Base-by-base conservation (phyloP, 2,888 invertebrate species). In the Drosophila anomalipes region DNA sequence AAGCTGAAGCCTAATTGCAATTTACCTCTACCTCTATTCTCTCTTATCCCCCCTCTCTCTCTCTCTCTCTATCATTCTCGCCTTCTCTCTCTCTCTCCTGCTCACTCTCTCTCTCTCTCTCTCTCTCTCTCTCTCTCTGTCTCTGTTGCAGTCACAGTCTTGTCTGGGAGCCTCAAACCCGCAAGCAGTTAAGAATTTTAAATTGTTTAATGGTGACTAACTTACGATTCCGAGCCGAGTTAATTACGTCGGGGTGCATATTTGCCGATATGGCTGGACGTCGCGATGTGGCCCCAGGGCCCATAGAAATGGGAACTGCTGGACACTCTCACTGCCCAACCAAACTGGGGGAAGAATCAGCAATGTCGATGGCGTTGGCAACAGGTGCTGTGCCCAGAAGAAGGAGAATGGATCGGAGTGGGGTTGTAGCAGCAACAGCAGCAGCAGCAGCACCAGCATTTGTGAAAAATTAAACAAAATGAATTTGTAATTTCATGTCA, bases 401-500 rank as follows among this genome's bases (percentile, higher is more conserved):
- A 19, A 39, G 57, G n/a, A 28, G 22, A 19, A 10, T 4, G 19
- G 47, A 30, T 10, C 12, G 70, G 35, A 49, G 22, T 47, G 47
- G 26, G 47, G 16, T 26, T 47, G 47, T 26, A 26, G 9, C 26
- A 47, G 47, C 22, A n/a, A 5, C n/a, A 10, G 10, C n/a, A 49
- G 54, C 12, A 56, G 54, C 68, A 68, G 54, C 12, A 56, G 54
- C 68, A 68, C 60, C 44, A 59, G 33, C 54, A 77, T 91, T 90
- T 83, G 83, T 92, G 91, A 92, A 92, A 92, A 92, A 92, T 92
- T 91, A 85, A 91, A 89, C 92, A 91, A 92, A 92, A 92, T 92
- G 92, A 92, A 91, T 92, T 92, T 92, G 92, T 92, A 92, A 92
- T 92, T 92, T 92, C 90, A 91, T 91, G 92, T 92, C 93, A 92